Base-by-base conservation (phyloP, 2,888 invertebrate species). In the Gastrophysa polygoni region DNA sequence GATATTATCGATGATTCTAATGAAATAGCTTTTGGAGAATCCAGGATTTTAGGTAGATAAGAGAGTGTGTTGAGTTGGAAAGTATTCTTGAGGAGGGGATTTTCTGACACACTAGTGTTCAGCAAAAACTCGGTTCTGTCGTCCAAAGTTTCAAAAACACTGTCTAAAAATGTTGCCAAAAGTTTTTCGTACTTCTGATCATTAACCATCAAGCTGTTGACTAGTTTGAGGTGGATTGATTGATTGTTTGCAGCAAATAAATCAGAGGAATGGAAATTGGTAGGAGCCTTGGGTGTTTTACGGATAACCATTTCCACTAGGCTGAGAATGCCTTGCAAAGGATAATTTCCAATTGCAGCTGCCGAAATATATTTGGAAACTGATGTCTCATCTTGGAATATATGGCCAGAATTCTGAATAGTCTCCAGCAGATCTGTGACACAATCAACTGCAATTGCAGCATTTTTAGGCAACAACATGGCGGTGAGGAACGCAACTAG, bases 321-420 rank as follows among this genome's bases (percentile, higher is more conserved):
- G 66, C 85, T 83, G 38, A 86, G 82, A 72, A 87, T 84, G 0
- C 86, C 81, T 76, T 86, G 83, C 68, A 88, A 81, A 0, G 87
- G 81, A 66, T 89, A 84, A 66, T 81, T 81, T 48, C 85, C 81
- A 34, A 80, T 77, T 44, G 77, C 81, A 1, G 84, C 81, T 11
- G 75, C 75, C 78, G 28, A 28, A 8, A 67, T 76, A 29, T 63
- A 57, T 16, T 63, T 62, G 10, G 79, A 77, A 49, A 81, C 70
- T 57, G 59, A 34, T 29, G 29, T 20, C 16, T 51, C 38, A 38
- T 59, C 8, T 3, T 34, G 18, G 38, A 51, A 54, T 34, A 47
- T 57, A 18, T 32, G 81, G 10, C 76, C 77, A 52, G 82, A 76
- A 79, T 59, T 82, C 79, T 11, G 84, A 79, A 50, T 83, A 82